A percentile compares a stretch with the other conserved stretches of the same genome.
phyloP scores from a whole-genome alignment of 1,140 invertebrate species.

The Diplogasteroides magnus region DNA sequence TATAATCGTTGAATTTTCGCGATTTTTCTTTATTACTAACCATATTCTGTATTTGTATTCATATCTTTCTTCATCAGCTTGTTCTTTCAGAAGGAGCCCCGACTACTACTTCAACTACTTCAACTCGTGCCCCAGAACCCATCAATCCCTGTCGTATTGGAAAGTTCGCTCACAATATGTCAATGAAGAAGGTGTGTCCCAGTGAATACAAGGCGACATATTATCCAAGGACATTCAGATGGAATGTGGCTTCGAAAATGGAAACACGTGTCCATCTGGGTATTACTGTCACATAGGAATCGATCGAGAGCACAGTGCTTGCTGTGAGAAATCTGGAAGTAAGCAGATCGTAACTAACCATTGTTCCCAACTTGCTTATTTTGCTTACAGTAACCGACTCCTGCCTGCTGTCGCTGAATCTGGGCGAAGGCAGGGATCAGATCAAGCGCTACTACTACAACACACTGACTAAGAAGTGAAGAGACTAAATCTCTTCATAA shows the following conservation, averaged over 20 bases:
- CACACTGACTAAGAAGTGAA: slow-evolving; percentile 32
- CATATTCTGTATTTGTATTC: too few species aligned
- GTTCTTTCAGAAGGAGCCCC: too few species aligned
- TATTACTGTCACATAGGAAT: slow-evolving; percentile 42
- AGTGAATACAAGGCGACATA: too few species aligned
- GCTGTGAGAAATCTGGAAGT: slow-evolving; percentile 39
- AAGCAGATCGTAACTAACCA: slow-evolving; percentile 3
- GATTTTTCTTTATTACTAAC: too few species aligned
- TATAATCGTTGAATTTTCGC: too few species aligned
- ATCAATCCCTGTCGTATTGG: slow-evolving; percentile 34
- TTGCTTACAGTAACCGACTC: slow-evolving; percentile 44
- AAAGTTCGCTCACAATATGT: slow-evolving; percentile 17
- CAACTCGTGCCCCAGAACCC: slow-evolving; percentile 13
- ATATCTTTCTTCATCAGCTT: too few species aligned
- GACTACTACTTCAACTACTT: slow-evolving; percentile 7
- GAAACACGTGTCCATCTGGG: slow-evolving; percentile 27
- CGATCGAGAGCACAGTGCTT: slow-evolving; percentile 33
- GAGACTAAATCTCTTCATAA: neutral
- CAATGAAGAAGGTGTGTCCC: slow-evolving; percentile 5
- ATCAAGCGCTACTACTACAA: slow-evolving; percentile 52
- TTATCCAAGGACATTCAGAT: slow-evolving; percentile 17
- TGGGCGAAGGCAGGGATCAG: slow-evolving; percentile 42
- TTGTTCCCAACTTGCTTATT: slow-evolving; percentile 1
- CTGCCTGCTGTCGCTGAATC: slow-evolving; percentile 42
- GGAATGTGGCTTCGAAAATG: slow-evolving; percentile 27